phyloP scores from a whole-genome alignment of 2,797 vertebrate species.

The Acanthis flammea region DNA sequence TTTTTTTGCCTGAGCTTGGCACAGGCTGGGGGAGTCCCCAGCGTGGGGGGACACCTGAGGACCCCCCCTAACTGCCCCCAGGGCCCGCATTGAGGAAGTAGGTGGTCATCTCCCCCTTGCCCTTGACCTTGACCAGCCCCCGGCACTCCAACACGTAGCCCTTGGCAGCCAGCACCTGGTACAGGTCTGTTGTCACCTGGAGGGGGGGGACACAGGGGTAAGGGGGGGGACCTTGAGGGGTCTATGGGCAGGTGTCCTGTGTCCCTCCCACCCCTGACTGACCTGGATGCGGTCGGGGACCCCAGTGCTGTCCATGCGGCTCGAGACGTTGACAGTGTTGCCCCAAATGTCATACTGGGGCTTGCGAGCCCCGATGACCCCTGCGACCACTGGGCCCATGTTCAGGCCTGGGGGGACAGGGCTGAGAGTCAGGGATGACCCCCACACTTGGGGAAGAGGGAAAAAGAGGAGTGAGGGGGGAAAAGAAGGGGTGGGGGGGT shows the following conservation, averaged over 20 bases:
- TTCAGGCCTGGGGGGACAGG: constrained; percentile 81
- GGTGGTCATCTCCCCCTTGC: constrained; percentile 96
- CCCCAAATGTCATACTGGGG: constrained; percentile 96
- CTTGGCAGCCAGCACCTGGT: constrained; percentile 89
- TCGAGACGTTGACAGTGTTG: constrained; percentile 88
- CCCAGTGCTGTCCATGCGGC: constrained; percentile 81
- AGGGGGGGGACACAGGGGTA: neutral
- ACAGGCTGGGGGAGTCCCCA: neutral
- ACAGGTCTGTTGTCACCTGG: constrained; percentile 91
- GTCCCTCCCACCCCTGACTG: neutral
- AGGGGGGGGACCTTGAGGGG: neutral
- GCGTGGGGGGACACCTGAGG: neutral
- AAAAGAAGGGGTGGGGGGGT: no score
- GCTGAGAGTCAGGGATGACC: neutral
- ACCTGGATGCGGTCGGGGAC: constrained; percentile 81
- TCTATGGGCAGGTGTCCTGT: neutral
- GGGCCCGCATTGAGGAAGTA: constrained; percentile 94
- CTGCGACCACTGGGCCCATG: constrained; percentile 92
- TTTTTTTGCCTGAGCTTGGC: neutral
- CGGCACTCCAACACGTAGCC: constrained; percentile 91
- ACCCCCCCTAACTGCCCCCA: constrained; percentile 81
- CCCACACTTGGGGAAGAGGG: neutral
- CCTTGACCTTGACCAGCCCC: constrained; percentile 93
- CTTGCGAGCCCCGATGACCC: constrained; percentile 91
- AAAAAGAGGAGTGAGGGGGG: neutral